Evolutionary conservation across 1,140 invertebrate species (phyloP).

Genomic region (Saxidomus purpurata): DNA sequence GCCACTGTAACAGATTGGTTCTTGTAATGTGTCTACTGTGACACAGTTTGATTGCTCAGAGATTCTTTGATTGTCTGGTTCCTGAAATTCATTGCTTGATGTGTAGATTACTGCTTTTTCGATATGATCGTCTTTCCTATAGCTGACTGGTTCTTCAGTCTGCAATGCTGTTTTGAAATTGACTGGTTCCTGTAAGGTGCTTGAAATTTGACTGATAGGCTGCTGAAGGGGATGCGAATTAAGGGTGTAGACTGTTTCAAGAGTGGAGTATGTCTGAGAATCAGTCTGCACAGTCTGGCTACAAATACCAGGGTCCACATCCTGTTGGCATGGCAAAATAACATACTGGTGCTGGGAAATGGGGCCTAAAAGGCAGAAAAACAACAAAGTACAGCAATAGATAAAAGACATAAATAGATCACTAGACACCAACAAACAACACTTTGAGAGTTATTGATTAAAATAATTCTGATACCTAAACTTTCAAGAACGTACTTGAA

Average conservation of each 20-base stretch:
- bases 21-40: not conserved
- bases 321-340: slow-evolving; percentile 14
- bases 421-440: too few relatives aligned
- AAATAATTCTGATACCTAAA: too few relatives aligned
- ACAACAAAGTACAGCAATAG: too few relatives aligned
- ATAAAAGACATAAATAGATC: too few relatives aligned
- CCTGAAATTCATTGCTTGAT: not conserved
- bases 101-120: slow-evolving; percentile 10
- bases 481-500: too few relatives aligned
- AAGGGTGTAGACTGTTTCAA: slow-evolving; percentile 24
- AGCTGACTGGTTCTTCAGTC: not conserved
- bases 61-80: not conserved
- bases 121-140: not conserved
- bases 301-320: not conserved
- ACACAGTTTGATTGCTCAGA: slow-evolving; percentile 3
- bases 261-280: not conserved
- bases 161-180: not conserved
- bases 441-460: too few relatives aligned
- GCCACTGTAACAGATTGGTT: not conserved
- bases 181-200: not conserved
- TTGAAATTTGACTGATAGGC: not conserved
- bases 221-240: not conserved
- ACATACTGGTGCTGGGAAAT: slow-evolving; percentile 32
- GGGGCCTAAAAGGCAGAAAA: not conserved
- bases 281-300: not conserved